Conservation (phyloP, 1,140 invertebrate species). For the Samia ricini region DNA sequence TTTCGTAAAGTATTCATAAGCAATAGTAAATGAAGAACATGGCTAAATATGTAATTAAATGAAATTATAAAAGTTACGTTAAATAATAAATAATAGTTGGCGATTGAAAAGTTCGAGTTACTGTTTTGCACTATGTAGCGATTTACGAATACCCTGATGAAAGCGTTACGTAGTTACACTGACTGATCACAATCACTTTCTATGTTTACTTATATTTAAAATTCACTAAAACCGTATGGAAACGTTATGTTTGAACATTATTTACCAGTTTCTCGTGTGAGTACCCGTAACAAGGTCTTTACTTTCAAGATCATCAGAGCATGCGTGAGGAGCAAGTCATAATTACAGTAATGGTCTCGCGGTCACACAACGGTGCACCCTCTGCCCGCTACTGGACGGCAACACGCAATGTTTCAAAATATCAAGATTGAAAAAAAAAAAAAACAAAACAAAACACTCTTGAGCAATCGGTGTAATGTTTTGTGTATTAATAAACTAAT, state of each 20-base stretch:
- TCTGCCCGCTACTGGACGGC: constrained; percentile 11
- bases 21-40: too few relatives aligned
- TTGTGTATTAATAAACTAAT: too few relatives aligned
- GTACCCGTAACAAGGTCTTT: constrained; percentile 54
- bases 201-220: neutral
- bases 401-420: constrained; percentile 56
- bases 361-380: constrained; percentile 54
- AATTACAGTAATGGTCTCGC: constrained; percentile 62
- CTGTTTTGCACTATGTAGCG: too few relatives aligned
- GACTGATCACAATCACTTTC: too few relatives aligned
- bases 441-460: constrained; percentile 25
- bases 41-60: too few relatives aligned
- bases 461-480: constrained; percentile 13
- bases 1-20: too few relatives aligned
- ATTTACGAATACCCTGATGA: too few relatives aligned
- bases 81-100: too few relatives aligned
- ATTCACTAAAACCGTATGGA: neutral
- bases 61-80: too few relatives aligned
- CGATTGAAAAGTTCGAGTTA: too few relatives aligned
- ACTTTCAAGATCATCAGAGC: constrained; percentile 76
- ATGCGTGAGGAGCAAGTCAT: constrained; percentile 55
- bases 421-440: constrained; percentile 20
- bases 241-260: constrained; percentile 40
- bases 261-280: constrained; percentile 44
- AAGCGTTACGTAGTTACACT: too few relatives aligned